phyloP scores from a whole-genome alignment of 2,888 invertebrate species.

The Hirtodrosophila alboralis region DNA sequence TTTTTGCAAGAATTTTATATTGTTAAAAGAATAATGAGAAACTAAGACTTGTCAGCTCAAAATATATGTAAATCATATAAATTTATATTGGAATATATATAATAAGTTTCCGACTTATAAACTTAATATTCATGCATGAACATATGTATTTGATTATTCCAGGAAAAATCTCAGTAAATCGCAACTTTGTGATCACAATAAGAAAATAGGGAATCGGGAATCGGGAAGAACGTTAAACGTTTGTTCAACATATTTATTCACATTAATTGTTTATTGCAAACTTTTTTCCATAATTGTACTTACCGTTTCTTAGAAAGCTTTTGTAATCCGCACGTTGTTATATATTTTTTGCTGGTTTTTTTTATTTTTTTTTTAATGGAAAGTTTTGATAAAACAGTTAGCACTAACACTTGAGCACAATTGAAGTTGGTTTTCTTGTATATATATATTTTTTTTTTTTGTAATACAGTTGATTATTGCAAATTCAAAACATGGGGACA shows the following conservation, averaged over 20 bases:
- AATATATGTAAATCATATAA: no score
- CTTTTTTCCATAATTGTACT: conserved; percentile 33
- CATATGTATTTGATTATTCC: no score
- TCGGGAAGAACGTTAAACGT: no score
- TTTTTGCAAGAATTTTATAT: no score
- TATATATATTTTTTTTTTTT: conserved; percentile 12
- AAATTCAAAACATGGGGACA: conserved; percentile 48
- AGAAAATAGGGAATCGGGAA: no score
- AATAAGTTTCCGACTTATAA: no score
- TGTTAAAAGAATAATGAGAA: no score
- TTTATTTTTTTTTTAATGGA: conserved; percentile 19
- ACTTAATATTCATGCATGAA: no score
- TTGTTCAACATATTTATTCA: neutral
- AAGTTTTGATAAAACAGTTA: conserved; percentile 48
- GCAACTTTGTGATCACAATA: no score
- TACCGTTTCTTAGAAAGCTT: conserved; percentile 66
- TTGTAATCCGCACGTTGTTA: conserved; percentile 55
- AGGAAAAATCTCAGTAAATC: no score
- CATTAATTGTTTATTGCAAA: neutral
- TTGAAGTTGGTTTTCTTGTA: conserved; percentile 22
- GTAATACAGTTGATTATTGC: conserved; percentile 40
- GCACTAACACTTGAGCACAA: conserved; percentile 48
- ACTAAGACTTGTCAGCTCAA: no score
- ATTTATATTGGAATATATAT: no score
- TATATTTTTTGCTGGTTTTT: conserved; percentile 4